Evolutionary conservation across 1,140 invertebrate genomes (phyloP).

Genomic region (Drosophila serrata): DNA sequence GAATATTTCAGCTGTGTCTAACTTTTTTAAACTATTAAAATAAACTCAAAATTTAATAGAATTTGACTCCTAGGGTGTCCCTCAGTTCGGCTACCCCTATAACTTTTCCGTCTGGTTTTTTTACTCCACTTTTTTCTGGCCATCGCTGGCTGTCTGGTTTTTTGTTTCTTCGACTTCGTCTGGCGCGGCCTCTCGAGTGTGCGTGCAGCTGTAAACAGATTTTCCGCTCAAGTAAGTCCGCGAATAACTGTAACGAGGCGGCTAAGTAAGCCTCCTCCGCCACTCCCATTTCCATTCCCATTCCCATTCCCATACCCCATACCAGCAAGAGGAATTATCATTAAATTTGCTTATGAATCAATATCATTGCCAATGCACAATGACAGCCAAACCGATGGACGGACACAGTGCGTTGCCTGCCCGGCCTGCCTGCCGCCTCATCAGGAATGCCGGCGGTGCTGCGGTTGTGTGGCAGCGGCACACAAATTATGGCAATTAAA

Average conservation of each 20-base stretch:
- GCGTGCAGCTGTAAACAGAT: constrained; percentile 84
- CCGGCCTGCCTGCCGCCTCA: constrained; percentile 25
- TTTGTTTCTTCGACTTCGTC: constrained; percentile 32
- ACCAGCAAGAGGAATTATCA: constrained; percentile 66
- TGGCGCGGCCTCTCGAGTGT: constrained; percentile 62
- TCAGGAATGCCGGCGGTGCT: constrained; percentile 74
- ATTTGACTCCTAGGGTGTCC: constrained; percentile 3
- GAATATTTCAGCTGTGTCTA: too few relatives aligned
- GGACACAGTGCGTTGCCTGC: constrained; percentile 26
- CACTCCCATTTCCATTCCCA: constrained; percentile 12
- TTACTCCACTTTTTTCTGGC: constrained; percentile 20
- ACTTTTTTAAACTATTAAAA: too few relatives aligned
- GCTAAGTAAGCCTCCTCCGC: constrained; percentile 48
- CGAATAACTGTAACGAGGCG: constrained; percentile 79
- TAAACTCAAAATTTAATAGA: neutral
- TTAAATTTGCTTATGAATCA: constrained; percentile 83
- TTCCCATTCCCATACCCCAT: constrained; percentile 2
- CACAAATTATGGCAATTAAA: constrained; percentile 84
- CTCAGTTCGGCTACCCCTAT: neutral
- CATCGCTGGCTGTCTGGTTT: constrained; percentile 23
- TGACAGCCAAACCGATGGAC: constrained; percentile 21
- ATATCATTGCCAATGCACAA: constrained; percentile 71
- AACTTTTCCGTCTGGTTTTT: constrained; percentile 8
- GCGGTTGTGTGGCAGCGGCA: constrained; percentile 80
- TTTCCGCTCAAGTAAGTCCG: constrained; percentile 78